Percentiles rank a stretch among this genome's conserved stretches.
Conservation (phyloP, 1,140 invertebrate species). For the Cydia amplana region DNA sequence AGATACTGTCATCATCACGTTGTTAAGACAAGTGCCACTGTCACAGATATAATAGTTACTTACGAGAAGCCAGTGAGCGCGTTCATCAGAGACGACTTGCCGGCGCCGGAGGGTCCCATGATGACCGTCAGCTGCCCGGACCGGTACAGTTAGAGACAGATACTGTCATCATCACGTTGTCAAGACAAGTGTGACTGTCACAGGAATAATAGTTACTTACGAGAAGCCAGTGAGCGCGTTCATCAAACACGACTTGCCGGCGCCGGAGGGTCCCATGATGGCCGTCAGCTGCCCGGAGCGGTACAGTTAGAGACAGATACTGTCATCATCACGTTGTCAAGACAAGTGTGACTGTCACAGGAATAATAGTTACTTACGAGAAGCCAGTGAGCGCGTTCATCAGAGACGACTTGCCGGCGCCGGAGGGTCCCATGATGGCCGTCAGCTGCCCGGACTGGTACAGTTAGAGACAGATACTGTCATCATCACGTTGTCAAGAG, state of each 20-base stretch:
- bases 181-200: background rate
- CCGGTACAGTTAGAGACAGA: slow-evolving; percentile 69
- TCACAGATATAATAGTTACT: slow-evolving; percentile 46
- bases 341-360: background rate
- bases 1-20: no score
- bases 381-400: slow-evolving; percentile 86
- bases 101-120: slow-evolving; percentile 91
- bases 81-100: slow-evolving; percentile 88
- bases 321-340: no score
- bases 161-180: no score
- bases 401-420: slow-evolving; percentile 89
- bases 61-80: slow-evolving; percentile 84
- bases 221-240: no score
- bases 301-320: no score
- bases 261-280: no score
- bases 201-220: background rate
- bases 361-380: slow-evolving; percentile 61
- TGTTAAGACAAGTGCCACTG: background rate
- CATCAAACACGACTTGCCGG: no score
- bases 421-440: slow-evolving; percentile 91
- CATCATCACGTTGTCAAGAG: no score
- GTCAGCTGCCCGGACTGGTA: slow-evolving; percentile 84
- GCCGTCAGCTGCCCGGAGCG: no score
- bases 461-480: slow-evolving; percentile 37
- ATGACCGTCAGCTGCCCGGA: slow-evolving; percentile 86